Conservation (phyloP, 1,140 invertebrate species). For the Eueides isabella region DNA sequence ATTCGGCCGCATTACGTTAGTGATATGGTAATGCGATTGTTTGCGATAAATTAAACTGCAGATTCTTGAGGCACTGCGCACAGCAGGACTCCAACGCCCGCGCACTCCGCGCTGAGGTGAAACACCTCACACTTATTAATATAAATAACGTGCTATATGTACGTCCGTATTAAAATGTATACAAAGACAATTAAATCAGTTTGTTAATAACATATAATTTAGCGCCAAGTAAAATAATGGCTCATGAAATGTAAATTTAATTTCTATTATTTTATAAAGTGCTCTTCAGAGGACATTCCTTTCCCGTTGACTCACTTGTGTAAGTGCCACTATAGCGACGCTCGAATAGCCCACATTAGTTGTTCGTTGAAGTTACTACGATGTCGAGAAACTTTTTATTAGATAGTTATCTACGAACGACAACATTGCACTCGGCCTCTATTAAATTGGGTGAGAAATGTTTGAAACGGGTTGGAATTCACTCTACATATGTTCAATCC, state of each 20-base stretch:
- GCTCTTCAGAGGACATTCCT: constrained; percentile 29
- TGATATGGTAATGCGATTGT: constrained; percentile 81
- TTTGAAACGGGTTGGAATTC: constrained; percentile 43
- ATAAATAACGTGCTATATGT: constrained; percentile 47
- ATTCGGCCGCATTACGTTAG: constrained; percentile 73
- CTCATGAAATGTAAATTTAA: not conserved
- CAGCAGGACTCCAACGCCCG: constrained; percentile 70
- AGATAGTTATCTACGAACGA: constrained; percentile 44
- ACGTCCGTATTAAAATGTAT: constrained; percentile 8
- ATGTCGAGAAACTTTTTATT: constrained; percentile 59
- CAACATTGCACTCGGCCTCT: constrained; percentile 42
- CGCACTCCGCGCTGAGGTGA: constrained; percentile 60
- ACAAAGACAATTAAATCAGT: not conserved
- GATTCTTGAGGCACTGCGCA: constrained; percentile 54
- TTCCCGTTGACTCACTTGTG: constrained; percentile 47
- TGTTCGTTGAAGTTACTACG: constrained; percentile 30
- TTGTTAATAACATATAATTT: not conserved
- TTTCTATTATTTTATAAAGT: constrained; percentile 48
- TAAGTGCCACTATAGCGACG: constrained; percentile 30
- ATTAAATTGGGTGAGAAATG: constrained; percentile 65
- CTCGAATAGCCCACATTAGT: constrained; percentile 45
- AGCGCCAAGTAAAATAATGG: not conserved
- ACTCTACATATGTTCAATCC: constrained; percentile 52
- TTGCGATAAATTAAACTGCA: constrained; percentile 77
- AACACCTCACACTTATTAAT: constrained; percentile 68